phyloP scores from a whole-genome alignment of 2,113 vertebrate genomes.

The Ceyx cyanopectus region DNA sequence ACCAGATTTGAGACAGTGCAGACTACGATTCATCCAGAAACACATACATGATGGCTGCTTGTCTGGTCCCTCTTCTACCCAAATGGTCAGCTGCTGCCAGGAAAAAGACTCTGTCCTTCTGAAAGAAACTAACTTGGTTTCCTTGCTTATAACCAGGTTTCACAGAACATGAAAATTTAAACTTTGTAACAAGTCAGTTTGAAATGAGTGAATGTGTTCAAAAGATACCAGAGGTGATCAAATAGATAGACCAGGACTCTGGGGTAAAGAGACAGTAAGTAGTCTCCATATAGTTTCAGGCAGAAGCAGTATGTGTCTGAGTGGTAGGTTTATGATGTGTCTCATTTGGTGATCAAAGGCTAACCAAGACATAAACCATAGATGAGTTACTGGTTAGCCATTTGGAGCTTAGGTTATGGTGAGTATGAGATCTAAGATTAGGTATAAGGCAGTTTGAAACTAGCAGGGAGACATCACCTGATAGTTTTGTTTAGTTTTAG shows the following conservation, averaged over 20 bases:
- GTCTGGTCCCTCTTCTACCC: background rate
- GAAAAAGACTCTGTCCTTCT: background rate
- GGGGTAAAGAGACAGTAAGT: background rate
- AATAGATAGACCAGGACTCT: background rate
- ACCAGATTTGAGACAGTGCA: background rate
- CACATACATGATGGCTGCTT: background rate
- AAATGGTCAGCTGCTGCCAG: background rate
- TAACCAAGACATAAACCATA: background rate
- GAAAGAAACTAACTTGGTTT: background rate
- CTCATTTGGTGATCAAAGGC: background rate
- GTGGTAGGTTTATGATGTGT: background rate
- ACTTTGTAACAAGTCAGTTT: background rate
- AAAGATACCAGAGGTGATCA: background rate
- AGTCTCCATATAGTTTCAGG: background rate
- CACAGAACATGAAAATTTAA: background rate
- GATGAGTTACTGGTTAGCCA: background rate
- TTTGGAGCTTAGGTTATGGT: background rate
- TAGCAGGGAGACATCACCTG: background rate
- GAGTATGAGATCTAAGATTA: background rate
- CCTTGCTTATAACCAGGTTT: background rate
- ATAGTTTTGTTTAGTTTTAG: background rate
- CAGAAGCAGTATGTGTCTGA: background rate
- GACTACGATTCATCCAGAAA: background rate
- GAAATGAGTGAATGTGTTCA: background rate
- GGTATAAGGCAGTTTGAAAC: background rate